Conservation (phyloP, 2,888 invertebrate genomes). For the Drosophila atroscutellata region DNA sequence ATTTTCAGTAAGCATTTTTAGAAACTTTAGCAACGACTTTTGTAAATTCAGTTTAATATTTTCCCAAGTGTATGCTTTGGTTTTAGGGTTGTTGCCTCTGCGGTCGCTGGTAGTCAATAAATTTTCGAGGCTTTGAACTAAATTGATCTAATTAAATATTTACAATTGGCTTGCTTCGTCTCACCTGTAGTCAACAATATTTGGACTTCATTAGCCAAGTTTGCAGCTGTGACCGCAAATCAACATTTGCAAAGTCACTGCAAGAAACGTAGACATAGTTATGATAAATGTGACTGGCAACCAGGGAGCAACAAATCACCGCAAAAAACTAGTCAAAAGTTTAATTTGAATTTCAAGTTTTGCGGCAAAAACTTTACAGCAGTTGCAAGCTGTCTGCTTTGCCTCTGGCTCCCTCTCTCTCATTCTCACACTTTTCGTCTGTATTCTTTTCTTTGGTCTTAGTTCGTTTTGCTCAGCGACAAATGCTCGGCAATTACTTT, state of each 20-base stretch:
- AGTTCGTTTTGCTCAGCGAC: conserved; percentile 42
- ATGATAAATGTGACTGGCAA: conserved; percentile 61
- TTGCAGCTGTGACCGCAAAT: conserved; percentile 21
- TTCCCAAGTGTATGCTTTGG: background rate
- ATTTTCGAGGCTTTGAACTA: conserved; percentile 51
- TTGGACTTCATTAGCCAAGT: conserved; percentile 61
- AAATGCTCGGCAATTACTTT: conserved; percentile 76
- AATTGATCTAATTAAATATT: conserved; percentile 78
- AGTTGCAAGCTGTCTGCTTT: conserved; percentile 15
- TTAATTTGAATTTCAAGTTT: conserved; percentile 76
- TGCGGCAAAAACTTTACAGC: conserved; percentile 57
- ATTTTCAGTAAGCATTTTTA: background rate
- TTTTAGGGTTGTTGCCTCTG: background rate
- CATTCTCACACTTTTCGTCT: background rate
- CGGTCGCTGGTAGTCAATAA: conserved; percentile 48
- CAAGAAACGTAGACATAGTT: conserved; percentile 47
- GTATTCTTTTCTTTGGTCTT: conserved; percentile 5
- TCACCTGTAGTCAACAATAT: conserved; percentile 23
- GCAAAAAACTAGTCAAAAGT: conserved; percentile 62
- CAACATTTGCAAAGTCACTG: conserved; percentile 30
- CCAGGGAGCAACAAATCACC: conserved; percentile 62
- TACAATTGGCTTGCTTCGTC: conserved; percentile 43
- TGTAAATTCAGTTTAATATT: background rate
- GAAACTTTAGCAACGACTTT: background rate
- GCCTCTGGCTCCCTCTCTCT: background rate